Base-by-base conservation (phyloP, 1,140 invertebrate genomes). In the Ceratina australensis region DNA sequence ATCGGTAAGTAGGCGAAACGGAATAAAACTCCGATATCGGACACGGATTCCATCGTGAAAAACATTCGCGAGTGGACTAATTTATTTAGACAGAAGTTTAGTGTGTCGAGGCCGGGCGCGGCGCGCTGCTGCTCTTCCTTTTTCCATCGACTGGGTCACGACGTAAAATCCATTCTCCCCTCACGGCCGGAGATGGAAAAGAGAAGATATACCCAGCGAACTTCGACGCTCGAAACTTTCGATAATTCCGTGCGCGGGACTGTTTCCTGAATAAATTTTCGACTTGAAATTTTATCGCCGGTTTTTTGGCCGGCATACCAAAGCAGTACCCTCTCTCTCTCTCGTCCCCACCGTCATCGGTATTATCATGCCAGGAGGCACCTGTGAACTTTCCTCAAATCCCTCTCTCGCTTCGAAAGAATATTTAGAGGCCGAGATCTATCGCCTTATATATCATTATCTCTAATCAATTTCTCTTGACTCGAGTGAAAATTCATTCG, bases 221-320 rank as follows among this genome's bases (percentile, higher is more conserved):
- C 15, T n/a, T 69, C 64, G 65, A 33, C 65, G 15, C 67, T 75
- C 22, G 22, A 20, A 67, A 66, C 63, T 67, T 59, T 28, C 72
- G 61, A 74, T 74, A 74, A 66, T 66, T 74, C 61, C 7, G 3
- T 12, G 13, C 12, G 52, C 28, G 42, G 16, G 20, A 69, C 42
- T 69, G 56, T 76, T 74, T 76, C 12, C 74, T 49, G 56, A 71
- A 76, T 76, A 71, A 69, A 76, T 76, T 76, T 52, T 15, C 42
- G 10, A 18, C 8, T 16, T 15, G 42, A 69, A 76, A 76, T 76
- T 49, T 76, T 61, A 71, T 69, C 66, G 56, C 8, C 8, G 47
- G 42, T 50, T 50, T 54, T 60, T 61, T 15, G 33, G 24, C 12
- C n/a, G 15, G 47, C 71, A 73, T 64, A 73, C 26, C 22, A 16